Conservation (phyloP, 2,888 invertebrate genomes). For the Stenotaenia linearis region DNA sequence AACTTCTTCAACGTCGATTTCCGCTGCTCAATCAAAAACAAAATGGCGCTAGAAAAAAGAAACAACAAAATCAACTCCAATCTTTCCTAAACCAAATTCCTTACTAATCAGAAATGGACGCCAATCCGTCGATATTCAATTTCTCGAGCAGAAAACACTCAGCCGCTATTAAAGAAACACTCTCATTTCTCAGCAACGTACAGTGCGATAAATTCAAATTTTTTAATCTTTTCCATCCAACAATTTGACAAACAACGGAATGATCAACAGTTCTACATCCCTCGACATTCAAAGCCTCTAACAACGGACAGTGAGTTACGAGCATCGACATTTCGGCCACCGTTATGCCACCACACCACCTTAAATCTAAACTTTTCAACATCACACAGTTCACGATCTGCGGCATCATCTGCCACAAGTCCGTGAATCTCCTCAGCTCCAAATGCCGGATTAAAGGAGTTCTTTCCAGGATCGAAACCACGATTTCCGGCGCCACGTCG, state of each 20-base stretch:
- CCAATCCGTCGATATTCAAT: slow-evolving; percentile 37
- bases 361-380: slow-evolving; percentile 1
- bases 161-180: slow-evolving; percentile 34
- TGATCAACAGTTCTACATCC: slow-evolving; percentile 31
- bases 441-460: not conserved
- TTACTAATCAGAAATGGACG: slow-evolving; percentile 33
- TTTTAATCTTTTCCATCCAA: slow-evolving; percentile 32
- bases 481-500: not conserved
- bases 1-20: slow-evolving; percentile 32
- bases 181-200: slow-evolving; percentile 33
- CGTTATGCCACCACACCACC: slow-evolving; percentile 27
- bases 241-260: not conserved
- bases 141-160: slow-evolving; percentile 34
- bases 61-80: not conserved
- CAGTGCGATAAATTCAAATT: slow-evolving; percentile 38
- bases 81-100: not conserved
- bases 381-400: not conserved
- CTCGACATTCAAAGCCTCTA: slow-evolving; percentile 30
- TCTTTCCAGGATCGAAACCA: not conserved
- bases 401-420: not conserved
- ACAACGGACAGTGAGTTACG: not conserved
- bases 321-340: not conserved
- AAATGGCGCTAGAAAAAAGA: slow-evolving; percentile 29
- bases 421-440: not conserved
- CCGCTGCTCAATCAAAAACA: slow-evolving; percentile 28